Evolutionary conservation across 1,140 invertebrate species (phyloP), one percentile per base, ranked within the genome.

Genomic region (Leptopilina boulardi): DNA sequence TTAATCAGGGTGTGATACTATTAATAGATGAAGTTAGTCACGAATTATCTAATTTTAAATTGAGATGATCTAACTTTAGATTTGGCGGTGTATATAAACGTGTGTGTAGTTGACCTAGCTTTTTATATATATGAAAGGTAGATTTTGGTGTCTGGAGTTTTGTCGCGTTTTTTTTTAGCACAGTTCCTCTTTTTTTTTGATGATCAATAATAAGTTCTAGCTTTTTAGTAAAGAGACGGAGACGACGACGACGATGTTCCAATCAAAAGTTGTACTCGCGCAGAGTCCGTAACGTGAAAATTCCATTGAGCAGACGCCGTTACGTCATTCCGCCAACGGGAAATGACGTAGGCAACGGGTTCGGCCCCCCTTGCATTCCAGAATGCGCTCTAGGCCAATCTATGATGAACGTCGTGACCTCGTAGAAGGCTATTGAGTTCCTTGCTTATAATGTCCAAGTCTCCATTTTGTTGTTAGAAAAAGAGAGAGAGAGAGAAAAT

Each of bases 321-420:
- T 73, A 51, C 71, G 71, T 74, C 73, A 59, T 23, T 74, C 38
- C 19, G 21, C 26, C 47, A 51, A 51, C 73, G 44, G 73, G 73
- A 74, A 59, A 66, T 74, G 73, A 74, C 73, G 73, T 74, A 38
- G 23, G 47, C 41, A 38, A 34, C 54, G 18, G 30, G 54, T 54
- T 44, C 73, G 26, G 18, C 51, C 47, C 73, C 51, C 47, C 54
- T 38, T 26, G 34, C 54, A 59, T 56, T 59, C 73, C 47, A 38
- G 47, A 38, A 38, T 74, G 26, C 59, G 59, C 59, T 66, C 59
- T 66, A 66, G 59, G 59, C 59, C 59, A 66, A 26, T 23, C 59
- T 23, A 66, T 66, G 21, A 30, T 30, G 59, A 66, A 66, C 59
- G 59, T 66, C 59, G 23, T 66, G 59, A 66, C 59, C 59, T 66